A percentile compares a stretch with the other conserved stretches of the same genome.
Conservation (phyloP, 2,888 invertebrate species). For the Temnothorax rugatulus region DNA sequence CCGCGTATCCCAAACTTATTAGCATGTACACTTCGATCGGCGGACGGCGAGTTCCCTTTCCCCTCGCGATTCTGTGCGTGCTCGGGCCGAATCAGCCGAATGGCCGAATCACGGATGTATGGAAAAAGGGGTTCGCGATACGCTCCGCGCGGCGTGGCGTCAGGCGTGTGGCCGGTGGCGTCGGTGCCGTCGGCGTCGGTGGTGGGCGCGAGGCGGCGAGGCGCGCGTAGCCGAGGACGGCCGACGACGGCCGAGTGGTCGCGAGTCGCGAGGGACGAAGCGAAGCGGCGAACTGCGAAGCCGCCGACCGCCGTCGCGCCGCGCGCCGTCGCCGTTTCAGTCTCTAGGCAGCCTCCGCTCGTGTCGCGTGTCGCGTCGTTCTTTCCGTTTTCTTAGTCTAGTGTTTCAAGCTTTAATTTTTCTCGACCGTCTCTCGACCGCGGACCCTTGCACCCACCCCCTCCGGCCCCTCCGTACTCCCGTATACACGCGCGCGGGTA, state of each 20-base stretch:
- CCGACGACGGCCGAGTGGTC: slow-evolving; percentile 72
- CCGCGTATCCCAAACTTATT: background rate
- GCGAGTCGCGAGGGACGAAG: slow-evolving; percentile 54
- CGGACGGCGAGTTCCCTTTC: slow-evolving; percentile 54
- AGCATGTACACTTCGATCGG: slow-evolving; percentile 63
- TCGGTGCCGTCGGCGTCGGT: slow-evolving; percentile 40
- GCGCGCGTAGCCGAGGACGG: slow-evolving; percentile 63
- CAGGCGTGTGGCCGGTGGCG: too few species aligned
- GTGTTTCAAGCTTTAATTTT: slow-evolving; percentile 77
- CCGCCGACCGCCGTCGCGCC: too few species aligned
- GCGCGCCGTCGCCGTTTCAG: slow-evolving; percentile 63
- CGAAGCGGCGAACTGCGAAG: background rate
- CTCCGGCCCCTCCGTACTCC: slow-evolving; percentile 55
- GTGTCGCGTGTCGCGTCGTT: slow-evolving; percentile 81
- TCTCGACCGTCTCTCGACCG: slow-evolving; percentile 68
- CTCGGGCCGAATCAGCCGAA: too few species aligned
- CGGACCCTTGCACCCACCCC: slow-evolving; percentile 31
- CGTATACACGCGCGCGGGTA: slow-evolving; percentile 32
- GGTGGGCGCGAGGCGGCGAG: too few species aligned
- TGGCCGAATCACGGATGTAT: slow-evolving; percentile 31
- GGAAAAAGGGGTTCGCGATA: slow-evolving; percentile 46
- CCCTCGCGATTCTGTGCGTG: slow-evolving; percentile 24
- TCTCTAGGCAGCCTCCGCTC: slow-evolving; percentile 84
- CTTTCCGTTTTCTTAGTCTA: slow-evolving; percentile 83
- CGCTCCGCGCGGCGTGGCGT: slow-evolving; percentile 53